Evolutionary conservation across 1,140 invertebrate genomes (phyloP).

Genomic region (Drosophila sechellia): DNA sequence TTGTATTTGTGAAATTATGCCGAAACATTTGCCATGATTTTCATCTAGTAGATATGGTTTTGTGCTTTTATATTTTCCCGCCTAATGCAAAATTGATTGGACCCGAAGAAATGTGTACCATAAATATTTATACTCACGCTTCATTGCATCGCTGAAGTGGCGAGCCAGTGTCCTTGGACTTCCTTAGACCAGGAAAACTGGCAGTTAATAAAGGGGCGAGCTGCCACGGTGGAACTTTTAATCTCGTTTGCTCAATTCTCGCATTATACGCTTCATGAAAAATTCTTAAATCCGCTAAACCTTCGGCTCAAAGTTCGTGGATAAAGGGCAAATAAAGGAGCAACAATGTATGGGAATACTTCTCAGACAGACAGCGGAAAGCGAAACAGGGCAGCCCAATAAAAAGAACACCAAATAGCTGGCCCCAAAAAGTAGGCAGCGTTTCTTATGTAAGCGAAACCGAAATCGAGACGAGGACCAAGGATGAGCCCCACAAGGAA

Average conservation of each 20-base stretch:
- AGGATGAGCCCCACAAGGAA: constrained; percentile 30
- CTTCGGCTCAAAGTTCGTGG: constrained; percentile 46
- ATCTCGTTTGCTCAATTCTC: constrained; percentile 73
- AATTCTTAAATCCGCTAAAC: constrained; percentile 69
- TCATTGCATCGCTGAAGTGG: constrained; percentile 55
- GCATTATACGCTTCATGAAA: constrained; percentile 73
- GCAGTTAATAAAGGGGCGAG: constrained; percentile 22
- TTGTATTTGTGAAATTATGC: constrained; percentile 64
- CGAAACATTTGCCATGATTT: constrained; percentile 58
- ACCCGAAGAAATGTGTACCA: constrained; percentile 62
- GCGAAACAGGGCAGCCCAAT: constrained; percentile 44
- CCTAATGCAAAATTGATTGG: constrained; percentile 82
- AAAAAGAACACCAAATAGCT: constrained; percentile 57
- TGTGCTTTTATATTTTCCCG: constrained; percentile 33
- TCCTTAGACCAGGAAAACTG: constrained; percentile 5
- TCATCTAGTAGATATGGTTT: constrained; percentile 47
- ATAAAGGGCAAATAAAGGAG: constrained; percentile 45
- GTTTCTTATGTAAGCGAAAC: constrained; percentile 54
- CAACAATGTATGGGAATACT: constrained; percentile 55
- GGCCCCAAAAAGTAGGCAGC: constrained; percentile 36
- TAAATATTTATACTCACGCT: constrained; percentile 72
- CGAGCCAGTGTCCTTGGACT: constrained; percentile 35
- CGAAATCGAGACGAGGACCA: constrained; percentile 33
- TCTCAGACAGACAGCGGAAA: constrained; percentile 32
- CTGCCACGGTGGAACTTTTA: constrained; percentile 49